A percentile compares a stretch with the other conserved stretches of the same genome.
phyloP scores from a whole-genome alignment of 2,797 vertebrate genomes.

The Labeo calbasu region DNA sequence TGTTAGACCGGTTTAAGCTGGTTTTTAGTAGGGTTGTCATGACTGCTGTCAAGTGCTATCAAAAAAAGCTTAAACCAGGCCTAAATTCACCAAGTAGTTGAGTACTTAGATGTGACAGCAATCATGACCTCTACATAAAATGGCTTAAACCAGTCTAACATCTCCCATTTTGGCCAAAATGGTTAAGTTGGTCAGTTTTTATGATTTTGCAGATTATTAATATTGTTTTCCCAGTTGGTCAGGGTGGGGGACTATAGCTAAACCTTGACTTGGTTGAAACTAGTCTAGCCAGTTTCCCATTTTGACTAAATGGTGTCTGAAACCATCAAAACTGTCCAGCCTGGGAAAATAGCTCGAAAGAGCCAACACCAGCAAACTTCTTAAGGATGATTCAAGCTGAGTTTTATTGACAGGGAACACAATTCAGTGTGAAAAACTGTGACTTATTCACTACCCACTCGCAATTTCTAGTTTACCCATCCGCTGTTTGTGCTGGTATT shows the following conservation, averaged over 20 bases:
- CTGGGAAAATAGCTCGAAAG: not conserved
- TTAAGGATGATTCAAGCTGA: not conserved
- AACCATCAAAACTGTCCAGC: not conserved
- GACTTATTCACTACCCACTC: not conserved
- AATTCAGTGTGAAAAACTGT: constrained; percentile 5
- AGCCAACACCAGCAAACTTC: not conserved
- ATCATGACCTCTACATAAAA: too few relatives aligned
- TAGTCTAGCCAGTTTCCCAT: not conserved
- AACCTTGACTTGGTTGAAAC: not conserved
- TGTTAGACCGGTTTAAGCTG: too few relatives aligned
- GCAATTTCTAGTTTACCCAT: not conserved
- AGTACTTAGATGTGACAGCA: too few relatives aligned
- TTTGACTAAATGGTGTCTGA: not conserved
- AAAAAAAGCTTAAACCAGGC: too few relatives aligned
- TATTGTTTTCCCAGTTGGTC: not conserved
- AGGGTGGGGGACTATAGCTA: not conserved
- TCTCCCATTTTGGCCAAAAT: too few relatives aligned
- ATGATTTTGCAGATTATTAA: not conserved
- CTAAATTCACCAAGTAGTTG: too few relatives aligned
- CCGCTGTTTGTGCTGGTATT: constrained; percentile 6
- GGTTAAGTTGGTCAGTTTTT: too few relatives aligned
- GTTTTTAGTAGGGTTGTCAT: too few relatives aligned
- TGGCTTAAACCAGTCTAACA: too few relatives aligned
- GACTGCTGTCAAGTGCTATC: too few relatives aligned
- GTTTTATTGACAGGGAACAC: not conserved